Evolutionary conservation across 2,113 vertebrate species (phyloP).

Genomic region (Petrocephalus zakoni): DNA sequence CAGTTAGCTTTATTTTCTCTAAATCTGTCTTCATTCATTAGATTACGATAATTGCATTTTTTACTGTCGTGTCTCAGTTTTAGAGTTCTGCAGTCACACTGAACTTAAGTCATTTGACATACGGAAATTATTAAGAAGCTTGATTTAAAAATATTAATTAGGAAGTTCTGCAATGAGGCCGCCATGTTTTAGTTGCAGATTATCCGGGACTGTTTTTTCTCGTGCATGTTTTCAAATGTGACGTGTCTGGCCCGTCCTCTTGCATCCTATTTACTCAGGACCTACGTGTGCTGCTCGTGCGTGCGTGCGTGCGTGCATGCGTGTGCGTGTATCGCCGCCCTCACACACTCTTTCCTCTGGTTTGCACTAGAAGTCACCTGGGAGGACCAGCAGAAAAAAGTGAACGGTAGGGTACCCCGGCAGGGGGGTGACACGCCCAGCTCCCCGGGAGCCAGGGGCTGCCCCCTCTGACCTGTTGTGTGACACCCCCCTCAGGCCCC

Average conservation of each 20-base stretch:
- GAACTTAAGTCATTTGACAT: neutral
- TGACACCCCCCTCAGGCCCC: neutral
- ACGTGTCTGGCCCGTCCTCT: neutral
- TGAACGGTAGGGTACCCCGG: conserved; percentile 77
- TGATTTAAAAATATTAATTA: neutral
- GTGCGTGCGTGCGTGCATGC: neutral
- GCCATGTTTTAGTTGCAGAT: neutral
- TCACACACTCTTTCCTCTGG: conserved; percentile 10
- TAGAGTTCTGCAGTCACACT: neutral
- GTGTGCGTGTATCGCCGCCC: neutral
- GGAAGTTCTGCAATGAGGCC: neutral
- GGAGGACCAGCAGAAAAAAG: conserved; percentile 90
- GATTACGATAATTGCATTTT: neutral
- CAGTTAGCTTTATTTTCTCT: neutral
- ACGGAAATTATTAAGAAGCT: neutral
- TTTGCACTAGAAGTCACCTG: conserved; percentile 89
- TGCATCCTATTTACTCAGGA: neutral
- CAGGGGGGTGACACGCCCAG: neutral
- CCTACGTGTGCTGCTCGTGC: neutral
- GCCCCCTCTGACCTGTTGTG: neutral
- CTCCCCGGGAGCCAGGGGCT: neutral
- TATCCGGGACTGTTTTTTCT: neutral
- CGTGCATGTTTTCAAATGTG: neutral
- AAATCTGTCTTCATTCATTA: neutral
- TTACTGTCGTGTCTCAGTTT: neutral